Conservation (phyloP, 1,140 invertebrate species). For the Trichonephila clavipes region DNA sequence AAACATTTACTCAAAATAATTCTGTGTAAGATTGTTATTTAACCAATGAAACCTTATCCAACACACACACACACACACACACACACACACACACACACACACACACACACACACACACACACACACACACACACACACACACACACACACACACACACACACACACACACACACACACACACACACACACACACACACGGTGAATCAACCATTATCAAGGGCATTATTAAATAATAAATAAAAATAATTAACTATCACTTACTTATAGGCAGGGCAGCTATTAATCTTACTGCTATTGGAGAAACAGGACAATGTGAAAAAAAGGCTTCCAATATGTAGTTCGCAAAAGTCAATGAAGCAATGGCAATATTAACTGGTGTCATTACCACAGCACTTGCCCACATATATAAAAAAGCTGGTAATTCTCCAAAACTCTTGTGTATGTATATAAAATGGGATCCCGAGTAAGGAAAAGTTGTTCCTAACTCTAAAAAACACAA, state of each 20-base stretch:
- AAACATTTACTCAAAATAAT: no score
- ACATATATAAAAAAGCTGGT: slow-evolving; percentile 83
- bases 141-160: slow-evolving; percentile 18
- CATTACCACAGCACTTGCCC: slow-evolving; percentile 88
- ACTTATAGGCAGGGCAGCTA: slow-evolving; percentile 89
- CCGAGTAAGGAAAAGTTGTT: slow-evolving; percentile 89
- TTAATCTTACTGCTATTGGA: slow-evolving; percentile 85
- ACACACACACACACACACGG: slow-evolving; percentile 3
- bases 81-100: no score
- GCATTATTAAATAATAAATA: not conserved
- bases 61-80: no score
- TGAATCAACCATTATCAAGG: no score
- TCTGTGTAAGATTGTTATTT: no score
- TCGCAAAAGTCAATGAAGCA: slow-evolving; percentile 83
- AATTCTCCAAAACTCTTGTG: slow-evolving; percentile 78
- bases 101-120: slow-evolving; percentile 14
- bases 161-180: slow-evolving; percentile 20
- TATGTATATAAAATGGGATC: slow-evolving; percentile 98
- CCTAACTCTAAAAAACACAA: slow-evolving; percentile 98
- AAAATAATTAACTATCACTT: slow-evolving; percentile 80
- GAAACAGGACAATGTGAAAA: slow-evolving; percentile 87
- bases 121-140: slow-evolving; percentile 20
- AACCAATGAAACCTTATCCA: no score
- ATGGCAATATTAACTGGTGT: slow-evolving; percentile 92
- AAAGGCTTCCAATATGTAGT: slow-evolving; percentile 81